Percentiles rank a stretch among this genome's conserved stretches.
phyloP scores from a whole-genome alignment of 2,888 invertebrate species.

The Tetragonula carbonaria region DNA sequence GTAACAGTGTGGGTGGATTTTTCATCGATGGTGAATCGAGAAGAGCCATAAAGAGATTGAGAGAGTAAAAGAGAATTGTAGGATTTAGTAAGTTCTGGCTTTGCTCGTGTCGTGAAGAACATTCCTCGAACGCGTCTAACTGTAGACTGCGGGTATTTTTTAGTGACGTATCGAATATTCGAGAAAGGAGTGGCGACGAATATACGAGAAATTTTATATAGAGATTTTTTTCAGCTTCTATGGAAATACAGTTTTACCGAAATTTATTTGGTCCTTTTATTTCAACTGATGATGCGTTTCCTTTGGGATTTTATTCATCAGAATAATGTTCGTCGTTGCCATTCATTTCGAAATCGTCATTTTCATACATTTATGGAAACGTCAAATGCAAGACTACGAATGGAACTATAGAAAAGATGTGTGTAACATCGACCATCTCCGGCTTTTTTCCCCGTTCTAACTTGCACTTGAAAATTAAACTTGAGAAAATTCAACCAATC shows the following conservation, averaged over 20 bases:
- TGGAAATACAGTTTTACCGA: not conserved
- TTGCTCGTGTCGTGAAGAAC: conserved; percentile 30
- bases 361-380: no score
- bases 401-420: no score
- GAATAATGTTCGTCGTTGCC: not conserved
- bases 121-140: conserved; percentile 31
- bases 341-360: not conserved
- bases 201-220: not conserved
- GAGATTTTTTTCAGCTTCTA: not conserved
- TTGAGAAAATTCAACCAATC: no score
- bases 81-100: not conserved
- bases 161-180: not conserved
- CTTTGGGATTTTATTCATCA: not conserved
- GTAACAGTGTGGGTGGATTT: conserved; percentile 72
- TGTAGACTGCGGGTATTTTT: not conserved
- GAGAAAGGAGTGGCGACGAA: not conserved
- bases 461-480: no score
- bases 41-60: conserved; percentile 61
- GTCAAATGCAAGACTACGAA: no score
- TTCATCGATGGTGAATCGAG: conserved; percentile 66
- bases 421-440: no score
- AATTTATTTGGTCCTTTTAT: not conserved
- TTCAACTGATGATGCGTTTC: no score
- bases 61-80: conserved; percentile 22
- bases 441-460: no score